phyloP scores from a whole-genome alignment of 2,797 vertebrate species.

The Cichlasoma orientale region DNA sequence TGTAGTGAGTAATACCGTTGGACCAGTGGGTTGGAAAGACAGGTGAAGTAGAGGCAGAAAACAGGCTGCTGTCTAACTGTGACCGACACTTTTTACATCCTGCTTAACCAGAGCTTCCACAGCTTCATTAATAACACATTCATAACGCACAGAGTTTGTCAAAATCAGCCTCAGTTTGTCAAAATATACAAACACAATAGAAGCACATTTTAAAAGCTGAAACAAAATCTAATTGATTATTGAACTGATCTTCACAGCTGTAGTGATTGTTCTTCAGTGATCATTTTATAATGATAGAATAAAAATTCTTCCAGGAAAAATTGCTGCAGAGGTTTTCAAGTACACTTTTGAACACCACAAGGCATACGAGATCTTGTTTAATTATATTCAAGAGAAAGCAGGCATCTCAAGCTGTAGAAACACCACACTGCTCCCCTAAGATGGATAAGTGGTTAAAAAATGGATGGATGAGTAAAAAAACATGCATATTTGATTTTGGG shows the following conservation, averaged over 20 bases:
- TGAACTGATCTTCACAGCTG: background rate
- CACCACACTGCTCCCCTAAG: background rate
- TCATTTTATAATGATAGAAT: background rate
- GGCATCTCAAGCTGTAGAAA: background rate
- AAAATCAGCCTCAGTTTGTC: background rate
- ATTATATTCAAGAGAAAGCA: background rate
- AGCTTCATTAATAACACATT: background rate
- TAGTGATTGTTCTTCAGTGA: background rate
- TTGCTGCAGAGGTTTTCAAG: background rate
- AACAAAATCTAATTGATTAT: background rate
- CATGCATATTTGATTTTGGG: background rate
- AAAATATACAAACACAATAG: background rate
- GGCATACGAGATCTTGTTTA: background rate
- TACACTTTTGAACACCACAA: background rate
- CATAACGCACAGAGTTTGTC: background rate
- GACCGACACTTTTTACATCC: constrained; percentile 9
- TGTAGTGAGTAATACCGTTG: constrained; percentile 51
- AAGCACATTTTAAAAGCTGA: background rate
- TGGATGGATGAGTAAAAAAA: background rate
- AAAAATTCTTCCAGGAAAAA: background rate
- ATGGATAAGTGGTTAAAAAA: background rate
- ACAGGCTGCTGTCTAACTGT: background rate
- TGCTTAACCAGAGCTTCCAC: background rate
- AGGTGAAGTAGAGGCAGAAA: constrained; percentile 7
- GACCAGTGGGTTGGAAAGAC: constrained; percentile 4